These are phyloP conservation scores for Heteromormyrus szaboi DNA, from an alignment of 2,797 vertebrate species.

Conservation along the genomic window DNA sequence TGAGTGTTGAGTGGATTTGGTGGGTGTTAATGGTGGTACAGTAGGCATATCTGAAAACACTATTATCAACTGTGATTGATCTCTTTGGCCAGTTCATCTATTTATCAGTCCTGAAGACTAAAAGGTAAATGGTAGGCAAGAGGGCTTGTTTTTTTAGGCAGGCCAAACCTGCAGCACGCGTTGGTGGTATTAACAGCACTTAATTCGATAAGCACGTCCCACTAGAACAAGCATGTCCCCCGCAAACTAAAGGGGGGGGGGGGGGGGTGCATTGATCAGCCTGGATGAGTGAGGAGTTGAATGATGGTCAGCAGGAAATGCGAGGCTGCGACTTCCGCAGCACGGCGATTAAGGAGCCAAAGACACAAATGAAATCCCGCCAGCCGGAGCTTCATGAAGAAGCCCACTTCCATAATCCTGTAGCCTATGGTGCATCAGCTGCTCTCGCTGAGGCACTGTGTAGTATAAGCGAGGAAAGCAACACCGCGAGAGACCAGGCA, in stretches of 20 bases:
- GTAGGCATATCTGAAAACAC: neutral
- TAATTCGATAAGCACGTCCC: neutral
- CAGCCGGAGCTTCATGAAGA: neutral
- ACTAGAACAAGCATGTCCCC: neutral
- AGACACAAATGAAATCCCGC: too few species aligned
- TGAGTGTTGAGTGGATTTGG: neutral
- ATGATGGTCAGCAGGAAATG: neutral
- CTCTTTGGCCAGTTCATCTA: neutral
- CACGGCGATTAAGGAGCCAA: neutral
- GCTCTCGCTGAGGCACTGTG: neutral
- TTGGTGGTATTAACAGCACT: neutral
- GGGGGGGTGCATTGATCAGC: neutral
- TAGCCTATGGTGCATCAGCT: neutral
- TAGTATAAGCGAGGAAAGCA: neutral
- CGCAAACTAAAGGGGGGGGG: neutral
- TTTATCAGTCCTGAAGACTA: neutral
- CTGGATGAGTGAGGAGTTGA: neutral
- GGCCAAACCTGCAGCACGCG: neutral
- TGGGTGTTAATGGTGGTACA: slow-evolving; percentile 31
- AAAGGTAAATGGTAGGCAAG: neutral
- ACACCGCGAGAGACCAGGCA: neutral
- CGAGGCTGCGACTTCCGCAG: neutral
- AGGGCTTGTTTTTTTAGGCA: neutral
- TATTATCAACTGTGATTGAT: neutral
- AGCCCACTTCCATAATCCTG: neutral